phyloP scores from a whole-genome alignment of 92 coral and sea anemone species.

The Phymanthus crucifer region DNA sequence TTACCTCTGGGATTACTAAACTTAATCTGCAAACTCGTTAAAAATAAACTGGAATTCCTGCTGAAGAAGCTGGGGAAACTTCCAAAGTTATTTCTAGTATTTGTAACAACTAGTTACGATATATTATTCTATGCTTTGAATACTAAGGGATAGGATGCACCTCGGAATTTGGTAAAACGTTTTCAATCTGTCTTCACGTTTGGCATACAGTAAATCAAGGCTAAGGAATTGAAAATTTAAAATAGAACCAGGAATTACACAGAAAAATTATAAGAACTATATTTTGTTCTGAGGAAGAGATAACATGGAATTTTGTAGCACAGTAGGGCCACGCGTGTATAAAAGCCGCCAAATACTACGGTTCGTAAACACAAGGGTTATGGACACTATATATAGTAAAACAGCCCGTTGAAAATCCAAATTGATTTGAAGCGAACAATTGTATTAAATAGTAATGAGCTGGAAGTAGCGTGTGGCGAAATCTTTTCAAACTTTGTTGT shows the following conservation, averaged over 20 bases:
- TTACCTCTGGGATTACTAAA: background rate
- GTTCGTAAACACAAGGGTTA: constrained; percentile 14
- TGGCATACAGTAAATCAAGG: background rate
- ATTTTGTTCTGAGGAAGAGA: background rate
- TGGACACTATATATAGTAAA: constrained; percentile 20
- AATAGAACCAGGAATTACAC: background rate
- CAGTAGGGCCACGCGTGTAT: constrained; percentile 36
- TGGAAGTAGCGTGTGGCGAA: constrained; percentile 11
- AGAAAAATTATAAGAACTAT: background rate
- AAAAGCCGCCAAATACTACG: constrained; percentile 23
- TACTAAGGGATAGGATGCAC: background rate
- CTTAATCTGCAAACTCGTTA: background rate
- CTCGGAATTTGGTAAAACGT: background rate
- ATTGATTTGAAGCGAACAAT: background rate
- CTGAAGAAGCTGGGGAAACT: background rate
- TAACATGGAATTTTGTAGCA: constrained; percentile 4
- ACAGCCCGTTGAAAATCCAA: background rate
- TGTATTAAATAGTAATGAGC: constrained; percentile 25
- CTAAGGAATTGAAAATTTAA: background rate
- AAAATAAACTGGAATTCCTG: background rate
- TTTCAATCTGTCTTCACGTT: background rate
- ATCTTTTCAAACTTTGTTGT: constrained; percentile 7
- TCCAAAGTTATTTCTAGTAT: constrained; percentile 4
- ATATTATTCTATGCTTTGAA: background rate
- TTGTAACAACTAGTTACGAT: background rate